phyloP scores from a whole-genome alignment of 1,140 invertebrate species.

The Himalopsyche phryganea region DNA sequence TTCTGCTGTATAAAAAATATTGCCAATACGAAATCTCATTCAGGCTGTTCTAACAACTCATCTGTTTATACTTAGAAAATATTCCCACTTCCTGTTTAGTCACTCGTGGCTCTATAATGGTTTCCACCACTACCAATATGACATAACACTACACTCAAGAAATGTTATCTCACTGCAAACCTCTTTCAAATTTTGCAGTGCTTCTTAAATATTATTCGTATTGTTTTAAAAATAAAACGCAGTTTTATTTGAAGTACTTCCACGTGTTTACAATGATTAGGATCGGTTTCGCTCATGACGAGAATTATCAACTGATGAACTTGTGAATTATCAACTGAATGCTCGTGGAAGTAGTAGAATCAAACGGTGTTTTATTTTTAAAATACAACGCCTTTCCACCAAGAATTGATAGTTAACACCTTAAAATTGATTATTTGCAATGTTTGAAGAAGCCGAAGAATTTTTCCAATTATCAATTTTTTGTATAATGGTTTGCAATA shows the following conservation, averaged over 20 bases:
- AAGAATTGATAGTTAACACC: no score
- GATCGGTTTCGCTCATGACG: background rate
- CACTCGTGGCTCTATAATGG: constrained; percentile 2
- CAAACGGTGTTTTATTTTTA: no score
- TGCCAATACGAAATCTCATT: background rate
- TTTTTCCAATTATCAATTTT: no score
- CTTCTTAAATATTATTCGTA: background rate
- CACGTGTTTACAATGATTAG: background rate
- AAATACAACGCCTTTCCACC: no score
- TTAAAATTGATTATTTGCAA: no score
- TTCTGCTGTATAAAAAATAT: background rate
- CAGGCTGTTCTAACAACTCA: constrained; percentile 4
- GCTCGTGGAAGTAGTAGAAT: no score
- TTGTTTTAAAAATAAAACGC: background rate
- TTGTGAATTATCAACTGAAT: no score
- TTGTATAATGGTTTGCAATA: no score
- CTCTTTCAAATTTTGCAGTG: background rate
- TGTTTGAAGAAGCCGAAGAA: no score
- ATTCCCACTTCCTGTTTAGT: constrained; percentile 11
- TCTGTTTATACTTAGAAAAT: constrained; percentile 1
- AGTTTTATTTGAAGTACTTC: background rate
- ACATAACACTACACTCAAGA: background rate
- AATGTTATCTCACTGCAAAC: background rate
- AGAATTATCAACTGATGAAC: background rate
- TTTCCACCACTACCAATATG: background rate